These are phyloP conservation scores for Formica selysi DNA, from an alignment of 1,140 invertebrate genomes.

Conservation along the genomic window DNA sequence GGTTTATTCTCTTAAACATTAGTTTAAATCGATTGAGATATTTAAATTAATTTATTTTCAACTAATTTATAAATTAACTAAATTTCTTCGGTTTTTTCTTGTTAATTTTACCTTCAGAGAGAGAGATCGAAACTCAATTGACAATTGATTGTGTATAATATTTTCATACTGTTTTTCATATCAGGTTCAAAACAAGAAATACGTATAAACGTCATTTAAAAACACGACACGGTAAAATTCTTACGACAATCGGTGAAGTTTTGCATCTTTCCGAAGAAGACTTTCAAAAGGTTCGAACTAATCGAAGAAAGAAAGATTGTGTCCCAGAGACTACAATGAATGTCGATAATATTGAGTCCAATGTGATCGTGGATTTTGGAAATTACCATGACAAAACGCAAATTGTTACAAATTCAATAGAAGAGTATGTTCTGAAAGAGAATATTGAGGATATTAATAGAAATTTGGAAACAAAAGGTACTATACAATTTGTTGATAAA, in stretches of 20 bases:
- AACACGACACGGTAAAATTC: conserved; percentile 88
- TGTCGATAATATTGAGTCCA: conserved; percentile 71
- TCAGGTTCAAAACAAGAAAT: conserved; percentile 89
- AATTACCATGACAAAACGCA: conserved; percentile 62
- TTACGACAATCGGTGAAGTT: conserved; percentile 88
- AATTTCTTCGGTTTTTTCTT: neutral
- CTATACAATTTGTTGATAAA: conserved; percentile 66
- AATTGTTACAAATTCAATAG: conserved; percentile 48
- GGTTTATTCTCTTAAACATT: conserved; percentile 2
- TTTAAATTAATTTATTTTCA: neutral
- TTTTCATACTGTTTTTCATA: conserved; percentile 39
- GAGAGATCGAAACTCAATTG: neutral
- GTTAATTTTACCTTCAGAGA: neutral
- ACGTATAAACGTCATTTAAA: conserved; percentile 90
- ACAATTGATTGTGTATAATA: neutral
- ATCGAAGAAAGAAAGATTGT: conserved; percentile 76
- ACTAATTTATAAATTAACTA: neutral
- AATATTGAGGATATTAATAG: conserved; percentile 27
- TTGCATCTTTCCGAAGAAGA: conserved; percentile 87
- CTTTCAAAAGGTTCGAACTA: conserved; percentile 87
- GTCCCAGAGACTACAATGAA: conserved; percentile 54
- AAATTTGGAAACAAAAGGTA: conserved; percentile 54
- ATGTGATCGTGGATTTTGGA: conserved; percentile 75
- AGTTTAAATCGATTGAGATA: neutral
- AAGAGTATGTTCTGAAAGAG: conserved; percentile 62